Percentiles rank a stretch among this genome's conserved stretches.
These are phyloP conservation scores for Adelges cooleyi DNA, from an alignment of 1,140 invertebrate species.

Conservation along the genomic window DNA sequence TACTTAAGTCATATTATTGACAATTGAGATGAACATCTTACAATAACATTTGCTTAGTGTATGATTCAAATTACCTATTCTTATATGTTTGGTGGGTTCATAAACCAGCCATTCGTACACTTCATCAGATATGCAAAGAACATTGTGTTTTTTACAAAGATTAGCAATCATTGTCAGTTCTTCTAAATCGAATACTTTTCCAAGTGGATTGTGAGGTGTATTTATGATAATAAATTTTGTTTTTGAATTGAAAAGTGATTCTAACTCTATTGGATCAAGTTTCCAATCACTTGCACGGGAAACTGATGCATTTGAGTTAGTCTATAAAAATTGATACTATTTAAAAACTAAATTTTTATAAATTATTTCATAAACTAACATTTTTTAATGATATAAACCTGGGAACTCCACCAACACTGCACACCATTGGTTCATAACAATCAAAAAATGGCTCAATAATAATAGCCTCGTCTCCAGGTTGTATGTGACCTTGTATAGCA, in stretches of 20 bases:
- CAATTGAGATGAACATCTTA: not conserved
- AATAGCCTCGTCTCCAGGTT: slow-evolving; percentile 80
- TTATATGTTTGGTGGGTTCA: slow-evolving; percentile 70
- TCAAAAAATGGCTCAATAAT: slow-evolving; percentile 98
- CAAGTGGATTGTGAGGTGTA: slow-evolving; percentile 91
- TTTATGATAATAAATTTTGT: slow-evolving; percentile 95
- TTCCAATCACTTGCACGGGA: slow-evolving; percentile 73
- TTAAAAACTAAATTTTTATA: too few relatives aligned
- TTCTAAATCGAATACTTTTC: slow-evolving; percentile 68
- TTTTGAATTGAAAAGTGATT: slow-evolving; percentile 69
- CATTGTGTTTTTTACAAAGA: slow-evolving; percentile 86
- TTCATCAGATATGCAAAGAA: slow-evolving; percentile 86
- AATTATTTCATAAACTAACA: slow-evolving; percentile 41
- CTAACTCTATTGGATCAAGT: slow-evolving; percentile 72
- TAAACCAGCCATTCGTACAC: slow-evolving; percentile 98
- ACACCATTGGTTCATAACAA: slow-evolving; percentile 92
- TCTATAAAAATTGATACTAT: slow-evolving; percentile 35
- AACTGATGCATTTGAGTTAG: slow-evolving; percentile 36
- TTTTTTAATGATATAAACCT: slow-evolving; percentile 79
- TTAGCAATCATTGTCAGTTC: slow-evolving; percentile 68
- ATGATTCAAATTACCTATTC: slow-evolving; percentile 56
- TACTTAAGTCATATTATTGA: too few relatives aligned
- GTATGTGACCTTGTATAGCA: slow-evolving; percentile 71
- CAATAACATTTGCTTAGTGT: not conserved
- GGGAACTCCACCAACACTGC: slow-evolving; percentile 70